Base-by-base conservation (phyloP, 1,140 invertebrate species). In the Ganaspis sp. region DNA sequence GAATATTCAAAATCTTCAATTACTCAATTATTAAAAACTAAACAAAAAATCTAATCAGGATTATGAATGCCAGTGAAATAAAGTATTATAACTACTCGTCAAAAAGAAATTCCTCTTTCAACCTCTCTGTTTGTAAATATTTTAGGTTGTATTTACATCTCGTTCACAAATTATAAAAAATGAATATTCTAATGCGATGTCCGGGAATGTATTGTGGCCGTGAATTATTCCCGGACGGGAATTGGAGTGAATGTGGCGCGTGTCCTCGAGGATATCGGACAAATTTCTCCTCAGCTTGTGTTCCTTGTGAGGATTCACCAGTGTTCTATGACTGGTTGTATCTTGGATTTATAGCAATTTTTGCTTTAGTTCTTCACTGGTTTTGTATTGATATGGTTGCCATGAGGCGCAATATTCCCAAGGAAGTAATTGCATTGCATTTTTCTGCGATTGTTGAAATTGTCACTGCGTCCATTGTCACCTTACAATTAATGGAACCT, bases 251-350 rank as follows among this genome's bases (percentile, higher is more conserved):
- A 49, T 97, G 97, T 86, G 95, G 97, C 11, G 95, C 97, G 0
- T 99, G 98, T 89, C 96, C 96, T 0, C 90, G 96, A 77, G 97
- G 97, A 0, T 97, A 92, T 77, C 89, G 95, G 71, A 92, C 93
- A 76, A 95, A 95, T 84, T 90, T 88, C 0, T 92, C 91, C 15
- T 95, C 93, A n/a, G 90, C 93, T 6, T 99, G 98, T 89, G 90
- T 94, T 26, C 93, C 93, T 6, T 99, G 98, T 87, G 91, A 94
- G 3, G 95, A 96, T 73, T 90, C 92, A 17, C 95, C 97, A 0
- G 91, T 93, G 37, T 93, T 97, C n/a, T 99, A 99, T 86, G 98
- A 99, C 86, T 98, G 96, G 95, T 92, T 98, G 1, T 99, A 98
- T 90, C 92, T 99, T 15, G 96, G 96, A 1, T 99, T 99, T 85